Evolutionary conservation across 1,140 invertebrate species (phyloP), one percentile per base, ranked within the genome.

Genomic region (Saccostrea glomerata): DNA sequence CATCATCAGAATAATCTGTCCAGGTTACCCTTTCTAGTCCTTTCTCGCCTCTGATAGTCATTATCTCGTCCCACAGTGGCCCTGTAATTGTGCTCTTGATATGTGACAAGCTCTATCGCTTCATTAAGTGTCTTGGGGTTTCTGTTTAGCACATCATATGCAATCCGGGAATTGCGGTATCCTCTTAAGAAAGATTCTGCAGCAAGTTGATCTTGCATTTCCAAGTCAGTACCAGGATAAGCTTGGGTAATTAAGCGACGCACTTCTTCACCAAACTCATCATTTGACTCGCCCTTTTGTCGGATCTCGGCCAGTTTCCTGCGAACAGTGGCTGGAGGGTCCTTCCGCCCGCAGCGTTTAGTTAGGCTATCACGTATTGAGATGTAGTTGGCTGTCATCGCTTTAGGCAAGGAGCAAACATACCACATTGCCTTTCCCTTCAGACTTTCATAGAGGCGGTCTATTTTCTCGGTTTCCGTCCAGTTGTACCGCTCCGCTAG

Each of bases 131-230:
- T 56, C 15, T 17, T 47, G 0, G 83, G 47, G 13, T 20, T 56
- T n/a, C 7, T 47, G 23, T 56, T 84, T 25, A 84, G 12, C 13
- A 84, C 83, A 54, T 84, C 25, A 15, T 56, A 84, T 11, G 83
- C 54, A 36, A 84, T 55, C 58, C 54, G 55, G 40, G 47, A 23
- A n/a, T 84, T 84, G 12, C 58, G 20, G 56, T 84, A 20, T 15
- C 40, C 83, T 12, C 30, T 84, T 20, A 84, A 30, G 82, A 83
- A 83, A 40, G 82, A 23, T n/a, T 83, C 25, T 55, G 82, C 82
- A 23, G 82, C 82, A 5, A 83, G 54, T 40, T 83, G 30, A 36
- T 36, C 30, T 36, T 36, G 30, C 30, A 36, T 36, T 36, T 36
- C 30, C 30, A 36, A 36, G 82, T 70, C 66, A 5, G 66, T 70